Evolutionary conservation across 1,140 invertebrate species (phyloP), one percentile per base, ranked within the genome.

Genomic region (Caenorhabditis inopinata): DNA sequence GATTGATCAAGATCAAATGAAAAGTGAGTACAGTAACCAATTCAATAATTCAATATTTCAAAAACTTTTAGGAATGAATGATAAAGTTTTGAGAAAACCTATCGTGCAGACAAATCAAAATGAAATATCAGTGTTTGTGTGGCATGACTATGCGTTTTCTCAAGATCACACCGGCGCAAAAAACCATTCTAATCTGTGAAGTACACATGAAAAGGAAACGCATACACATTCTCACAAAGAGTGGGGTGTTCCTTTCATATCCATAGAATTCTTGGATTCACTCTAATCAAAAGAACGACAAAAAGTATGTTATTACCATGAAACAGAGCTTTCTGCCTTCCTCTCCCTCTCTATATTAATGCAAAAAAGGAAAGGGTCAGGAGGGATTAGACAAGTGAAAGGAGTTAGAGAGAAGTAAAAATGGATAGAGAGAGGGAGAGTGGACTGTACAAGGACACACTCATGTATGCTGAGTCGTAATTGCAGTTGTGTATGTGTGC

Each of bases 71-170:
- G n/a, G 14, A 42, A 42, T 7, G 38, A 42, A 42, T 5, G 38
- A 5, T 42, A 42, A 42, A 42, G 14, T n/a, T n/a, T n/a, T n/a
- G 38, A 21, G 9, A 38, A 68, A 68, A 35, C 58, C 38, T 42
- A 68, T 68, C 58, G 58, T 32, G 58, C 58, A 58, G 51, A 9
- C 11, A 58, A 51, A 51, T 51, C 49, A 25, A 11, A 21, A 21
- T 6, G 35, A 58, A 68, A 68, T 68, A n/a, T 29, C 32, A 38
- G 58, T 42, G 27, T 68, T 29, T 68, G 29, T 38, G 58, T 21
- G 51, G 58, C 32, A 68, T 68, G 58, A 68, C 58, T 68, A 58
- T 58, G 51, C 32, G 58, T 68, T 68, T 68, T 68, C 58, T 68
- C 58, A 68, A 68, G 58, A 68, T 68, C 58, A 38, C 35, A 68